phyloP scores from a whole-genome alignment of 2,888 invertebrate genomes.

The Ptilodon capucinus region DNA sequence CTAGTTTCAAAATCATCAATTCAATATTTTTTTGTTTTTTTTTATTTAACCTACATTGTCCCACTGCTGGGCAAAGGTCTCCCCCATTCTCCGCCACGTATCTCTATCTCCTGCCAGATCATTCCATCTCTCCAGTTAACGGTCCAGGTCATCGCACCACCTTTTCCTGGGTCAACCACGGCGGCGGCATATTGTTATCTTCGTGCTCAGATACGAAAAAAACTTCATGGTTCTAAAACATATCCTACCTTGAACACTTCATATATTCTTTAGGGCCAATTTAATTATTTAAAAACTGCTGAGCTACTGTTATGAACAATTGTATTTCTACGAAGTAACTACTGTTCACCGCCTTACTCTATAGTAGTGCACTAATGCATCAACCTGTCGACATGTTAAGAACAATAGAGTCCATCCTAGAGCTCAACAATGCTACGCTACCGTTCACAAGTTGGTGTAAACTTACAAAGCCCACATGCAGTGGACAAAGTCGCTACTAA shows the following conservation, averaged over 20 bases:
- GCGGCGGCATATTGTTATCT: too few species aligned
- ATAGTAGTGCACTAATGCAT: constrained; percentile 40
- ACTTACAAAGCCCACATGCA: constrained; percentile 65
- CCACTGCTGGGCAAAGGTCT: too few species aligned
- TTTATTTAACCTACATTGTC: too few species aligned
- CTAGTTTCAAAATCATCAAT: too few species aligned
- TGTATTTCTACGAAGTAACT: constrained; percentile 40
- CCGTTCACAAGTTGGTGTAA: constrained; percentile 42
- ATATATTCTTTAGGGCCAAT: neutral
- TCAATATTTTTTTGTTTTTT: too few species aligned
- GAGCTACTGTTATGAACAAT: constrained; percentile 11
- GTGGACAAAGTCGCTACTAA: constrained; percentile 75
- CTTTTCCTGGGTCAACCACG: too few species aligned
- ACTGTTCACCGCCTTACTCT: constrained; percentile 32
- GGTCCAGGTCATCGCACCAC: too few species aligned
- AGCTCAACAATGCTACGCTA: constrained; percentile 24
- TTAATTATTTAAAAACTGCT: constrained; percentile 13
- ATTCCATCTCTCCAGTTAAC: too few species aligned
- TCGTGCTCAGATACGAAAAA: neutral
- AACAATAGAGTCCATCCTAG: constrained; percentile 52
- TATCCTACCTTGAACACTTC: neutral
- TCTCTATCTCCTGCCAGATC: too few species aligned
- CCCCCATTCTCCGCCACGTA: too few species aligned
- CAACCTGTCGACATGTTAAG: constrained; percentile 68
- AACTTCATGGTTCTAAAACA: neutral